Conservation (phyloP, 1,140 invertebrate genomes). For the Spodoptera litura region DNA sequence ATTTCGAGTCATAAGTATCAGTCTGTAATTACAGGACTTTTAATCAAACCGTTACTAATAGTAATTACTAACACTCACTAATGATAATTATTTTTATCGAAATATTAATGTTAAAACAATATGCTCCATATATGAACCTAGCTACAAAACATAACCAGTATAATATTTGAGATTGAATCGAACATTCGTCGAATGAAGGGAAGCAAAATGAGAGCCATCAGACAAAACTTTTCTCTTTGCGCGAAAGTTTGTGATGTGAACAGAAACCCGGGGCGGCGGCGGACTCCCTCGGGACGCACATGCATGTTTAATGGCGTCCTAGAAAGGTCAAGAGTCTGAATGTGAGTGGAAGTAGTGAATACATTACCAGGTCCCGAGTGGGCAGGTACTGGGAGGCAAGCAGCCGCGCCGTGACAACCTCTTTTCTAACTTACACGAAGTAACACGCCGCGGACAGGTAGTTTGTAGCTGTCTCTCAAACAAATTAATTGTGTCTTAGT, state of each 20-base stretch:
- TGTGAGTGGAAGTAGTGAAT: constrained; percentile 76
- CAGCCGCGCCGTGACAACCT: constrained; percentile 66
- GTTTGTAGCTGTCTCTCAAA: constrained; percentile 80
- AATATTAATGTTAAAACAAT: constrained; percentile 19
- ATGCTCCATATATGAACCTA: constrained; percentile 44
- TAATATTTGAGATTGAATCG: constrained; percentile 52
- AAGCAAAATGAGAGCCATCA: constrained; percentile 75
- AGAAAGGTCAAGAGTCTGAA: constrained; percentile 79
- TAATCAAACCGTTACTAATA: too few relatives aligned
- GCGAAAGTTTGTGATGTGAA: constrained; percentile 75
- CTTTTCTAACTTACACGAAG: constrained; percentile 70
- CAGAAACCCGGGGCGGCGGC: constrained; percentile 66
- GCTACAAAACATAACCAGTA: constrained; percentile 44
- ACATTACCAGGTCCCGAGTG: constrained; percentile 74
- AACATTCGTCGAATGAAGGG: constrained; percentile 64
- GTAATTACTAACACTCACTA: neutral
- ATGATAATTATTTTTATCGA: too few relatives aligned
- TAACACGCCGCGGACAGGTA: constrained; percentile 74
- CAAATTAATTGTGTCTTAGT: constrained; percentile 81
- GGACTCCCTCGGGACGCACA: constrained; percentile 71
- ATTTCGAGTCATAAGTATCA: too few relatives aligned
- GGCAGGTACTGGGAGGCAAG: constrained; percentile 60
- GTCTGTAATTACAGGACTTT: too few relatives aligned
- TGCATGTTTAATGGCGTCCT: constrained; percentile 82
- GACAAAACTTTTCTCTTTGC: constrained; percentile 78